These are phyloP conservation scores for Pangasius krempfi DNA, from an alignment of 2,797 vertebrate genomes.

Conservation along the genomic window DNA sequence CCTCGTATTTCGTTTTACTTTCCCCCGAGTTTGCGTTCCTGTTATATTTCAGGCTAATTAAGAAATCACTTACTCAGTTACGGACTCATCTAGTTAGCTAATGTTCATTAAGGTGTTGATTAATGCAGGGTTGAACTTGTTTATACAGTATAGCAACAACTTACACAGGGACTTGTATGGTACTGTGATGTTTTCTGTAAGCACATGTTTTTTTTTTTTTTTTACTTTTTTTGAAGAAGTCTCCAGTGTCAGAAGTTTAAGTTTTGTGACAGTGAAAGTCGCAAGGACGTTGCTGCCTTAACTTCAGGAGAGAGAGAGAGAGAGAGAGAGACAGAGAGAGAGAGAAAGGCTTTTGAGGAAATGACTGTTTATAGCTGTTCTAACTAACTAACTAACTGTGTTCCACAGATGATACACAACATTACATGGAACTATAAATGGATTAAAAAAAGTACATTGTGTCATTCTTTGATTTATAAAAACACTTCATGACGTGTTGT, in stretches of 20 bases:
- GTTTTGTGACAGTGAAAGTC: background rate
- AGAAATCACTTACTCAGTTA: background rate
- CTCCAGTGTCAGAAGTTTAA: background rate
- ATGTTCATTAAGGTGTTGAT: constrained; percentile 2
- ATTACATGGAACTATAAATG: background rate
- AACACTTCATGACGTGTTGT: too few relatives aligned
- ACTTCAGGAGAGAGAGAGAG: background rate
- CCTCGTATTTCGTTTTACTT: background rate
- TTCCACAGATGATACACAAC: background rate
- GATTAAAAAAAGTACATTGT: background rate
- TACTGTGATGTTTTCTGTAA: background rate
- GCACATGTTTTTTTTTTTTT: background rate
- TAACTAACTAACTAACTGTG: background rate
- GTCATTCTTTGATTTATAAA: too few relatives aligned
- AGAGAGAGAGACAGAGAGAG: background rate
- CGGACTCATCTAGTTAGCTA: background rate
- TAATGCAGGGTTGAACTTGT: background rate
- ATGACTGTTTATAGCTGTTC: background rate
- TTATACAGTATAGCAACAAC: background rate
- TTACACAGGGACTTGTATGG: background rate
- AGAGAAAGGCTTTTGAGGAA: background rate
- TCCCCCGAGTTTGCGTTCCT: background rate
- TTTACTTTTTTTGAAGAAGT: background rate
- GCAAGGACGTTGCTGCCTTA: background rate
- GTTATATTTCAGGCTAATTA: constrained; percentile 20